Base-by-base conservation (phyloP, 2,888 invertebrate species). In the Hemaris fuciformis region DNA sequence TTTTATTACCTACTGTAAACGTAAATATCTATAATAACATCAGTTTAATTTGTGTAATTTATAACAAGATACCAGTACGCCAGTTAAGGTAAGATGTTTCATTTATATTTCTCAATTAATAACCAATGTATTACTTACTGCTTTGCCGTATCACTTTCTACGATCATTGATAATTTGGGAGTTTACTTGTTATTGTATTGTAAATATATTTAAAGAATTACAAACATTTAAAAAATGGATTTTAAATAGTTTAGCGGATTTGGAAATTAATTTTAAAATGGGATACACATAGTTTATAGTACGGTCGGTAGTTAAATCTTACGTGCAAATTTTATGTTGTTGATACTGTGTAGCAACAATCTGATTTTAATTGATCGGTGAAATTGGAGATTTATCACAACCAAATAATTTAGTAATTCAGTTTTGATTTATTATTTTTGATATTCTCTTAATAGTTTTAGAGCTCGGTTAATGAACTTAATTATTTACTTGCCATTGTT, bases 1-100 rank as follows among this genome's bases (percentile, higher is more conserved):
- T 85, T 86, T 78, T 80, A 80, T 76, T 77, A n/a, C n/a, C n/a
- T n/a, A 74, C 78, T 75, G 81, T 75, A 62, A 72, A 79, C 69
- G 68, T 74, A 74, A 73, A 71, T 68, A 76, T 63, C 63, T 72
- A 73, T 66, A 68, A 70, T 66, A 64, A 63, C 66, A 61, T 58
- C 65, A 25, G 20, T 48, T 34, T 13, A 13, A 48, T 18, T 48
- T 34, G 8, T 48, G 48, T 18, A 20, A 25, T 25, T 41, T 38
- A 23, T 53, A 23, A 23, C 27, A 18, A 41, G 27, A 53, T 13
- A 31, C 15, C 48, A 15, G 13, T 25, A n/a, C n/a, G 20, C 31
- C 4, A 18, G 48, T 8, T 25, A 41, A 25, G 27, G 60, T 60
- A 53, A 60, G 60, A 15, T 13, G 8, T 46, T 38, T 38, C 8